Percentiles rank a stretch among this genome's conserved stretches.
phyloP scores from a whole-genome alignment of 2,113 vertebrate genomes.

The Passer domesticus region DNA sequence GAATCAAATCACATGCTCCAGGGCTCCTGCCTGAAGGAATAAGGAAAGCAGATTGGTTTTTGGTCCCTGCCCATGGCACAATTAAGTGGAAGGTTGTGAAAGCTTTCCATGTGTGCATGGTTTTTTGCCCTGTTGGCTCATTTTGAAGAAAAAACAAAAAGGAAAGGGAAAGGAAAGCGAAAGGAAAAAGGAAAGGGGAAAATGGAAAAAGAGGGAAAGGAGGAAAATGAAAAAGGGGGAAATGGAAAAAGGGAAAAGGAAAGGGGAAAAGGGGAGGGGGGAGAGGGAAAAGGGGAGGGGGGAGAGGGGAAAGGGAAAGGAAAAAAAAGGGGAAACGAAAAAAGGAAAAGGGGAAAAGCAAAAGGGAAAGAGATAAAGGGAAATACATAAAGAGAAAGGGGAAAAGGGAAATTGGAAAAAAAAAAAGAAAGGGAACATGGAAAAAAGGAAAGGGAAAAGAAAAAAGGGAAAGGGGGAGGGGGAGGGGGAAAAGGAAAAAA shows the following conservation, averaged over 20 bases:
- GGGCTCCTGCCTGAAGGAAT: neutral
- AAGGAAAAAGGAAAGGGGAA: no score
- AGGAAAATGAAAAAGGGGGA: no score
- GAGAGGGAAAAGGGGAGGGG: rapidly evolving
- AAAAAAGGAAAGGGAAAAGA: rapidly evolving
- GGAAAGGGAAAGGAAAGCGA: rapidly evolving
- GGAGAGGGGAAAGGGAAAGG: rapidly evolving
- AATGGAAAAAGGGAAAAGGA: no score
- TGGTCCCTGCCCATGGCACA: neutral
- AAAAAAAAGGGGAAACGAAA: rapidly evolving
- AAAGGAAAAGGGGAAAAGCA: rapidly evolving
- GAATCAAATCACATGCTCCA: neutral
- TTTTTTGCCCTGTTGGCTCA: neutral
- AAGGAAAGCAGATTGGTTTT: neutral
- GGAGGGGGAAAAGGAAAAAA: no score
- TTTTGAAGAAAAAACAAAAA: neutral
- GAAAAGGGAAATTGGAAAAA: rapidly evolving
- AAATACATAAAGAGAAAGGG: rapidly evolving
- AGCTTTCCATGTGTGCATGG: neutral
- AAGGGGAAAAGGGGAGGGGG: no score
- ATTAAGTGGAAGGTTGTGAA: neutral
- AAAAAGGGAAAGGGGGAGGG: rapidly evolving
- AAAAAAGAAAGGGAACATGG: rapidly evolving
- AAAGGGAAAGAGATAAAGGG: no score
- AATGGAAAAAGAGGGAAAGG: no score